These are phyloP conservation scores for Brachycybe producta DNA, from an alignment of 2,888 invertebrate species.

Conservation along the genomic window DNA sequence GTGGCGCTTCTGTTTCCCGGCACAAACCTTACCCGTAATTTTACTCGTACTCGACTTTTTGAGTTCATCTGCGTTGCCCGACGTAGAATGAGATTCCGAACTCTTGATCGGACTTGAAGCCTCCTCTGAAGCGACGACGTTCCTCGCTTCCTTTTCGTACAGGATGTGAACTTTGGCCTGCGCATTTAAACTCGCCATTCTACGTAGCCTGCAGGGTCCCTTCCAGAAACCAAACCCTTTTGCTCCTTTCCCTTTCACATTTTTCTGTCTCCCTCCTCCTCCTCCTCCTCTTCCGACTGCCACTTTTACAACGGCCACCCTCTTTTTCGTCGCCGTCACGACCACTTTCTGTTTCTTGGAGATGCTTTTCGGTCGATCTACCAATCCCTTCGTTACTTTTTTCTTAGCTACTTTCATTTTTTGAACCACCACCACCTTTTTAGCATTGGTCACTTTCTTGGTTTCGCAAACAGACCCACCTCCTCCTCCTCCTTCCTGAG, in stretches of 20 bases:
- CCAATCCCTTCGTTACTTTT: too few species aligned
- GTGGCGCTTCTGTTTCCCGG: constrained; percentile 26
- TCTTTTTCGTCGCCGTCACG: not conserved
- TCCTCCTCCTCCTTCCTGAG: too few species aligned
- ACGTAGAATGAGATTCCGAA: not conserved
- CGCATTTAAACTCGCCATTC: constrained; percentile 79
- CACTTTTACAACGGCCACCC: not conserved
- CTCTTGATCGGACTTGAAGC: not conserved
- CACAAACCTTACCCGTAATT: not conserved
- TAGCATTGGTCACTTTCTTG: too few species aligned
- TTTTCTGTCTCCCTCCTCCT: not conserved
- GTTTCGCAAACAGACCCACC: too few species aligned
- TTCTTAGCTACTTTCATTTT: too few species aligned
- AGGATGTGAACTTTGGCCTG: constrained; percentile 79
- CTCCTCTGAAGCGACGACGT: not conserved
- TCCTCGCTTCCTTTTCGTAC: constrained; percentile 62
- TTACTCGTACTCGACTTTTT: not conserved
- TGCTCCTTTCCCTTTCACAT: not conserved
- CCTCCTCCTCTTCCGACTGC: not conserved
- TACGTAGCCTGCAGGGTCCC: constrained; percentile 25
- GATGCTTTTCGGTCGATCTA: too few species aligned
- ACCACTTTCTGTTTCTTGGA: not conserved
- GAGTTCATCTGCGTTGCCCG: not conserved
- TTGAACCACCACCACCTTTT: too few species aligned
- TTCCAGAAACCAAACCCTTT: constrained; percentile 19